These are phyloP conservation scores for Sardina pilchardus DNA, from an alignment of 2,113 vertebrate genomes.

Conservation along the genomic window DNA sequence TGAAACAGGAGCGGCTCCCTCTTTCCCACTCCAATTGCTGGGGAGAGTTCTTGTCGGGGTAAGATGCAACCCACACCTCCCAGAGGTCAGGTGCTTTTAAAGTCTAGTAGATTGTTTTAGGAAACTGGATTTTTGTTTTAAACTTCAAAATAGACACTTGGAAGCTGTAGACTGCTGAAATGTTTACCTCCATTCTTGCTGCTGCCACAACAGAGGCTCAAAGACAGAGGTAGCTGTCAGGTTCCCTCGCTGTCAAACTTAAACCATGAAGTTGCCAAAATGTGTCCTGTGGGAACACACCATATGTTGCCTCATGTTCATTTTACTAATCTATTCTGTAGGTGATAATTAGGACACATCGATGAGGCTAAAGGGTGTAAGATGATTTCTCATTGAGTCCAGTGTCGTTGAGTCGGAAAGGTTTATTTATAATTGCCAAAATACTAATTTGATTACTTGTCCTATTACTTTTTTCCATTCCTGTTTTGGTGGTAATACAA, in stretches of 20 bases:
- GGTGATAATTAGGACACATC: neutral
- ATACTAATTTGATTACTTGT: neutral
- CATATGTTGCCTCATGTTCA: neutral
- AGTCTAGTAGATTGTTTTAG: neutral
- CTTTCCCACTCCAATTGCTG: constrained; percentile 18
- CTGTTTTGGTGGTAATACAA: neutral
- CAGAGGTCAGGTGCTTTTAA: constrained; percentile 14
- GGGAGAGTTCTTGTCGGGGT: neutral
- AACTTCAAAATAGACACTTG: neutral
- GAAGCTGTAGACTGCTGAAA: neutral
- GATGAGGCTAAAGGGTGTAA: neutral
- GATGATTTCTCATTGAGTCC: neutral
- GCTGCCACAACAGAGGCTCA: neutral
- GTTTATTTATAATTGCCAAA: neutral
- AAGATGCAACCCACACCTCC: constrained; percentile 2
- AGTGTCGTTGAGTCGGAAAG: neutral
- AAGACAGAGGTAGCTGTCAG: neutral
- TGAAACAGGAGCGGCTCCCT: constrained; percentile 18
- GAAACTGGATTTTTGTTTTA: neutral
- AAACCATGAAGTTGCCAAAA: neutral
- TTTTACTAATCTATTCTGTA: neutral
- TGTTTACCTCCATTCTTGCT: neutral
- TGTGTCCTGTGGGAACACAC: neutral
- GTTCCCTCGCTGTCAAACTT: neutral
- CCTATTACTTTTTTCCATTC: neutral